Conservation (phyloP, 2,888 invertebrate species). For the Trilocha varians region DNA sequence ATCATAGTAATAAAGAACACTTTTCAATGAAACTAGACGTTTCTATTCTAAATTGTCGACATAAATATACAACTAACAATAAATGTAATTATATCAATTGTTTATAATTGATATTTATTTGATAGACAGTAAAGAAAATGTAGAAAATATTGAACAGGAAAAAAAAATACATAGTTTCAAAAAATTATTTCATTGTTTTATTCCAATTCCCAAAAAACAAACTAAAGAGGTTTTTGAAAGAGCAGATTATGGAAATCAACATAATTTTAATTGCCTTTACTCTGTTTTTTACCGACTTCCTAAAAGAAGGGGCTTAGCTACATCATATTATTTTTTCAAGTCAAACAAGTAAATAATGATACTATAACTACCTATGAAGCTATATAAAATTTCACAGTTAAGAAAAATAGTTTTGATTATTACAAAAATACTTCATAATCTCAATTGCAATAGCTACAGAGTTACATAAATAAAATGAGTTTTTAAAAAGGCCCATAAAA, state of each 20-base stretch:
- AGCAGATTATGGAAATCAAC: too few species aligned
- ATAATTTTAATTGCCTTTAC: constrained; percentile 2
- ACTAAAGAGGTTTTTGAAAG: too few species aligned
- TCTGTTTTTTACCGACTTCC: too few species aligned
- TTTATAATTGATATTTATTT: constrained; percentile 71
- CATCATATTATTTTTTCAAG: too few species aligned
- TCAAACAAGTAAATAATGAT: too few species aligned
- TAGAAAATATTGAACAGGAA: constrained; percentile 57
- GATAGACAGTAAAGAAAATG: constrained; percentile 67
- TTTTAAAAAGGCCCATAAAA: constrained; percentile 6
- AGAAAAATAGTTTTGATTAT: too few species aligned
- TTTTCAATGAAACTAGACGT: constrained; percentile 52
- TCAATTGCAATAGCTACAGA: too few species aligned
- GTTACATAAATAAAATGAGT: too few species aligned
- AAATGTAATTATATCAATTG: constrained; percentile 65
- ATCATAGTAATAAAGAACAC: constrained; percentile 68
- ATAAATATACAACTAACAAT: constrained; percentile 64
- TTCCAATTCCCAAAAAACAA: constrained; percentile 15
- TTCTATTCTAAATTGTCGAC: constrained; percentile 64
- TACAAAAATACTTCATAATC: too few species aligned
- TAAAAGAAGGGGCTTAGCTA: too few species aligned
- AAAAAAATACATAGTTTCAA: constrained; percentile 71
- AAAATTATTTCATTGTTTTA: constrained; percentile 50
- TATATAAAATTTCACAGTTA: too few species aligned
- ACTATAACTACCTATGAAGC: too few species aligned